phyloP scores from a whole-genome alignment of 2,113 vertebrate genomes.

The Ariopsis seemanni region DNA sequence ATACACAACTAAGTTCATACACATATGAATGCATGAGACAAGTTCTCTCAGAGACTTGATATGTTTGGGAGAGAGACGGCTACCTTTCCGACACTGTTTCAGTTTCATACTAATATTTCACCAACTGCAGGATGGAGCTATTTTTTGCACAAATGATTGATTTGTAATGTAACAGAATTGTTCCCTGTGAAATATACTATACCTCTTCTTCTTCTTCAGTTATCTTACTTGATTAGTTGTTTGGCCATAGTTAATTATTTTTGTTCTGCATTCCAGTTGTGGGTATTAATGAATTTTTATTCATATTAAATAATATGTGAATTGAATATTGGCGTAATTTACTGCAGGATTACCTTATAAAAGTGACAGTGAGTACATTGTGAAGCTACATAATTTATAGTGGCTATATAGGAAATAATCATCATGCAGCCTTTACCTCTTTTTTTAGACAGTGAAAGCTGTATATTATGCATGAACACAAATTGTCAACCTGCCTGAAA shows the following conservation, averaged over 20 bases:
- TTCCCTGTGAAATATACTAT: constrained; percentile 16
- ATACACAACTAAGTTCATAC: background rate
- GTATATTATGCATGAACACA: background rate
- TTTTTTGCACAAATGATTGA: constrained; percentile 25
- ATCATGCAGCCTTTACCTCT: background rate
- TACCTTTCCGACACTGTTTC: background rate
- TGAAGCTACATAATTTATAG: background rate
- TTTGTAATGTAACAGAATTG: background rate
- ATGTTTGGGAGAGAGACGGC: constrained; percentile 19
- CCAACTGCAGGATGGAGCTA: constrained; percentile 1
- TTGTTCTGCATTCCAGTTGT: background rate
- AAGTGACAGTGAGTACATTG: background rate
- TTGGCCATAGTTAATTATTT: background rate
- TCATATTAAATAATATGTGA: background rate
- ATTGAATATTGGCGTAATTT: background rate
- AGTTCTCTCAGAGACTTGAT: constrained; percentile 22
- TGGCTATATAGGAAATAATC: background rate
- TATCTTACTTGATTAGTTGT: background rate
- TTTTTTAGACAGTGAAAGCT: background rate
- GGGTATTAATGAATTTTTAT: background rate
- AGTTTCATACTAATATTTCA: constrained; percentile 29
- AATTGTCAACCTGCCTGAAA: background rate
- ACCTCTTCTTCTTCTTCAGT: background rate
- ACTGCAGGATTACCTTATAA: background rate
- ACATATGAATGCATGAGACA: background rate